Evolutionary conservation across 1,140 invertebrate species (phyloP).

Genomic region (Uloborus diversus): DNA sequence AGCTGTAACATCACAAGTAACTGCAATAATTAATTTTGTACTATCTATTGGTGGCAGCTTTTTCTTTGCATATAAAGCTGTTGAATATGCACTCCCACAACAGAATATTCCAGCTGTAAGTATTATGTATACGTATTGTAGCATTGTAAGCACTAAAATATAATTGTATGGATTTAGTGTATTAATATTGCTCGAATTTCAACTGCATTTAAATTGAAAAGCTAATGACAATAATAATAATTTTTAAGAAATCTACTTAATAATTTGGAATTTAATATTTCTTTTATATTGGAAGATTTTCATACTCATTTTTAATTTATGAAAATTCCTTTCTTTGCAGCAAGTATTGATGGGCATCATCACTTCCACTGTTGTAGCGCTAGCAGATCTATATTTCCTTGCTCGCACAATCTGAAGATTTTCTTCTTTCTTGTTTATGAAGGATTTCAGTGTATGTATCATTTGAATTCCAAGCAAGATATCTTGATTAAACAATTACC

Average conservation of each 20-base stretch:
- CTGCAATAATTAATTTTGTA: constrained; percentile 56
- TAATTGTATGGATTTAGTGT: background rate
- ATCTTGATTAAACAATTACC: no score
- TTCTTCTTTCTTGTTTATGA: no score
- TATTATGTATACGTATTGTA: constrained; percentile 1
- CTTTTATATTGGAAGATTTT: no score
- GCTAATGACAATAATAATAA: background rate
- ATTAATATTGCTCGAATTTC: background rate
- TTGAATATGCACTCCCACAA: constrained; percentile 57
- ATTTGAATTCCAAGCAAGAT: no score
- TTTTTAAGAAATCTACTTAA: background rate
- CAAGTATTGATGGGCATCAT: constrained; percentile 51
- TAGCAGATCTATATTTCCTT: constrained; percentile 58
- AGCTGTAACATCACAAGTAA: constrained; percentile 32
- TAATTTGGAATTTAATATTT: background rate
- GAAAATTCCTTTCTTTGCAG: constrained; percentile 1
- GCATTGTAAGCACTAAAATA: background rate
- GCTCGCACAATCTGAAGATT: constrained; percentile 31
- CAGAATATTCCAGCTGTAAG: constrained; percentile 45
- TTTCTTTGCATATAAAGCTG: constrained; percentile 57
- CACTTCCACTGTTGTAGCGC: constrained; percentile 55
- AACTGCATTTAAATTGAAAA: background rate
- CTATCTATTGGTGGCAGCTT: constrained; percentile 56
- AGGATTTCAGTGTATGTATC: no score
- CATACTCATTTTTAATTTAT: background rate